These are phyloP conservation scores for Anas flavirostris DNA, from an alignment of 2,797 vertebrate genomes.

Conservation along the genomic window DNA sequence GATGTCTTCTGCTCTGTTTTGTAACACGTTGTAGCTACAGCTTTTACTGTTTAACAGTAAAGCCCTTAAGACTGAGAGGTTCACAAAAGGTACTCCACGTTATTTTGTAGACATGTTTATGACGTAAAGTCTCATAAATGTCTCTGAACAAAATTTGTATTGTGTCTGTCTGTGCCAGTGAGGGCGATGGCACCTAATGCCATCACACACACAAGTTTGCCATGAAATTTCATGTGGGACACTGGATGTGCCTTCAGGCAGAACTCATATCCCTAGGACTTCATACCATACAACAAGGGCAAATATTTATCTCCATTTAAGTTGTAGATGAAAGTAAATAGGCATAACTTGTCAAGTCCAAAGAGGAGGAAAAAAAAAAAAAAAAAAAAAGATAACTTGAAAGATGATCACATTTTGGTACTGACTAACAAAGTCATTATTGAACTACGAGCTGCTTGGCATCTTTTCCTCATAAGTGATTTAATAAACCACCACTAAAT, in stretches of 20 bases:
- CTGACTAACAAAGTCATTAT: not conserved
- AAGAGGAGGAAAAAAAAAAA: not conserved
- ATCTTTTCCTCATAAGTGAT: not conserved
- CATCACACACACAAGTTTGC: not conserved
- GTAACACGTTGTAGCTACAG: not conserved
- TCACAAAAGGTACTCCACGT: not conserved
- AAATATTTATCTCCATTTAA: not conserved
- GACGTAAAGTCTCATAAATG: not conserved
- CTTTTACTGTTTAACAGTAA: not conserved
- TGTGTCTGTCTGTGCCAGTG: not conserved
- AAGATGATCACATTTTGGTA: not conserved
- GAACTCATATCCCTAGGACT: not conserved
- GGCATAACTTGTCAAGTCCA: not conserved
- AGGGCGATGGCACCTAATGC: not conserved
- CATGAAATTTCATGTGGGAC: not conserved
- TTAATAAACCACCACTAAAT: not conserved
- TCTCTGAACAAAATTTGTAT: not conserved
- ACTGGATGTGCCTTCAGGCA: fast-evolving
- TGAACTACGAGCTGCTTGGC: not conserved
- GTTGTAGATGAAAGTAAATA: not conserved
- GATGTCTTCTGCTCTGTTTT: not conserved
- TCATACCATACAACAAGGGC: not conserved
- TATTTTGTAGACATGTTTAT: not conserved
- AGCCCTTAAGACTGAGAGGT: not conserved
- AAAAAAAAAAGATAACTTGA: not conserved